Evolutionary conservation across 1,140 invertebrate genomes (phyloP), one percentile per base, ranked within the genome.

Genomic region (Rhyzopertha dominica): DNA sequence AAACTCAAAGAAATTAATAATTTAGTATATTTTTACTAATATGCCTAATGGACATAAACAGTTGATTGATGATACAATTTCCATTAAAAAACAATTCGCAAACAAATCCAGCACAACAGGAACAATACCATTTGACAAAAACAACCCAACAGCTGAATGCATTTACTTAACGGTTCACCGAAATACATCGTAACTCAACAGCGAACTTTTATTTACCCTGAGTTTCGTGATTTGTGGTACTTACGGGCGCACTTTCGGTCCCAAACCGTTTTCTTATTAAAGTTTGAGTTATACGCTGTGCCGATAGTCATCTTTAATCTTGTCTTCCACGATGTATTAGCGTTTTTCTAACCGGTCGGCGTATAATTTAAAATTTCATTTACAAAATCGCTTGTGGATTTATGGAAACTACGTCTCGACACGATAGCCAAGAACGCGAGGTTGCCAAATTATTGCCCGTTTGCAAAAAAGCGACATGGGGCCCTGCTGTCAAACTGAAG

Each of bases 291-390:
- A 49, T 49, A 49, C 43, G 47, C 43, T 43, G 32, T 34, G 17
- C 23, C 22, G 47, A 49, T 49, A 49, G 47, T 34, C 41, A 49
- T 49, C 47, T 49, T 49, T 49, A 49, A 49, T 49, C 47, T 44
- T 49, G 47, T 49, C 47, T 49, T 49, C n/a, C 43, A 35, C 39
- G 43, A 43, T 49, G 29, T 34, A 42, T 49, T 43, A 38, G 37
- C 39, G 37, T 49, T 49, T 43, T 43, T 49, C 44, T 35, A 26
- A 24, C 22, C 37, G 31, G 13, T 29, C 13, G 29, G 18, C 32
- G 20, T 44, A 44, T 44, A 49, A 49, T 49, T 49, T 49, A 43
- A 49, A 49, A 38, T 49, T 49, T 49, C 47, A 49, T 49, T 49
- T 49, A 49, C 30, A 31, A 49, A 49, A 49, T 43, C 38, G 43